phyloP scores from a whole-genome alignment of 1,140 invertebrate genomes.

The Pachypeltis micranthus region DNA sequence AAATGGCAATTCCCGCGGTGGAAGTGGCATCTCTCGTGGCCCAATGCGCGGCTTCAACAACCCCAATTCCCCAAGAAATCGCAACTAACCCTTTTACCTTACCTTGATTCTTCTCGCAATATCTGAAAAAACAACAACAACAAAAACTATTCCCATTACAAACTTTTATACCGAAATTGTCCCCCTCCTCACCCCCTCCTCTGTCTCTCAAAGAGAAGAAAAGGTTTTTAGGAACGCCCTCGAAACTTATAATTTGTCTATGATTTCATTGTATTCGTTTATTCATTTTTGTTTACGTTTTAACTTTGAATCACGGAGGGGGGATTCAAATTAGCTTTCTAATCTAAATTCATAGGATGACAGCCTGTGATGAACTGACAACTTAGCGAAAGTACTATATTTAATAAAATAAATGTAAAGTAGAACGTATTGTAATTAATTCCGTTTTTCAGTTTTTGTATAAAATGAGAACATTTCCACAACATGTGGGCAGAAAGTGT shows the following conservation, averaged over 20 bases:
- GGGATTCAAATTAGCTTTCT: neutral
- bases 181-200: too few species aligned
- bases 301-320: neutral
- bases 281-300: neutral
- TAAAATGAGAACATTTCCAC: neutral
- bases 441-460: slow-evolving; percentile 4
- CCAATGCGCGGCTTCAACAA: neutral
- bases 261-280: neutral
- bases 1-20: neutral
- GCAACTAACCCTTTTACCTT: neutral
- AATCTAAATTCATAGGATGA: slow-evolving; percentile 5
- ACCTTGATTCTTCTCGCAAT: neutral
- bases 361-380: slow-evolving; percentile 7
- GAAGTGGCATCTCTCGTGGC: neutral
- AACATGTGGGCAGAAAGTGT: neutral
- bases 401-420: slow-evolving; percentile 6
- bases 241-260: too few species aligned
- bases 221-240: too few species aligned
- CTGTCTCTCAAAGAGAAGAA: too few species aligned
- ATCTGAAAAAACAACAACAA: neutral
- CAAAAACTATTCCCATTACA: neutral
- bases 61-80: neutral
- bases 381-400: slow-evolving; percentile 1
- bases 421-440: slow-evolving; percentile 10
- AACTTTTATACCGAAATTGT: too few species aligned